Evolutionary conservation across 2,113 vertebrate genomes (phyloP).

Genomic region (Thamnaconus septentrionalis): DNA sequence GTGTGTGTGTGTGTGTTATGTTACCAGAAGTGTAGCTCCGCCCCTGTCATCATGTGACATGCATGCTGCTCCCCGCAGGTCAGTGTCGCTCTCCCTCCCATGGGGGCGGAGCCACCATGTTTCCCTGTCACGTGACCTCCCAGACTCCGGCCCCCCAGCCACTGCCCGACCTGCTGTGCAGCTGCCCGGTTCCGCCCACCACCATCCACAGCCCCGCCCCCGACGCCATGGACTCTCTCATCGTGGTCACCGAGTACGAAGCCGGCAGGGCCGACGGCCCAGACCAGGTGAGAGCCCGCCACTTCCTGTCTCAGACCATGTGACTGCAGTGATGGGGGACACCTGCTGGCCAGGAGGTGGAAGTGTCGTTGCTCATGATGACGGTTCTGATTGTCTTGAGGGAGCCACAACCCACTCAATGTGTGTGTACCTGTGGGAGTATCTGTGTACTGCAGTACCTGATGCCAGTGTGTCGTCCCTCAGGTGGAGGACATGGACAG

Average conservation of each 20-base stretch:
- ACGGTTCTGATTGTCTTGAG: too few species aligned
- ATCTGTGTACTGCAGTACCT: too few species aligned
- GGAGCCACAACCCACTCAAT: too few species aligned
- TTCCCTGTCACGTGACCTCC: slow-evolving; percentile 78
- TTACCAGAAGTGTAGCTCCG: background rate
- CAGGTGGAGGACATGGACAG: slow-evolving; percentile 78
- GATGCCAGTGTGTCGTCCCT: background rate
- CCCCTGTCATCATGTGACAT: too few species aligned
- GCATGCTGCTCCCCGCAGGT: background rate
- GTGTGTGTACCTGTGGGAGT: too few species aligned
- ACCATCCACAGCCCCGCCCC: slow-evolving; percentile 51
- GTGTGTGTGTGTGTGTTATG: too few species aligned
- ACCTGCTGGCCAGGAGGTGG: too few species aligned
- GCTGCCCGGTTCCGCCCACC: slow-evolving; percentile 70
- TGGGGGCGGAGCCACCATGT: slow-evolving; percentile 75
- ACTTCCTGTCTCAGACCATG: too few species aligned
- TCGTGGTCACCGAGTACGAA: slow-evolving; percentile 89
- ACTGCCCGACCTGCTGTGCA: slow-evolving; percentile 74
- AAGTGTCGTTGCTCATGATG: too few species aligned
- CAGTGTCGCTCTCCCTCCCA: slow-evolving; percentile 30
- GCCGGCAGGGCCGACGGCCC: slow-evolving; percentile 47
- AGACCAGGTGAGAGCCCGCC: too few species aligned
- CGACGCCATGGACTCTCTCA: slow-evolving; percentile 89
- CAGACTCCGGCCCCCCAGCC: slow-evolving; percentile 64
- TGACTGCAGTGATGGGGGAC: too few species aligned